Conservation (phyloP, 2,797 vertebrate species). For the Cynodonichthys magdalenae region DNA sequence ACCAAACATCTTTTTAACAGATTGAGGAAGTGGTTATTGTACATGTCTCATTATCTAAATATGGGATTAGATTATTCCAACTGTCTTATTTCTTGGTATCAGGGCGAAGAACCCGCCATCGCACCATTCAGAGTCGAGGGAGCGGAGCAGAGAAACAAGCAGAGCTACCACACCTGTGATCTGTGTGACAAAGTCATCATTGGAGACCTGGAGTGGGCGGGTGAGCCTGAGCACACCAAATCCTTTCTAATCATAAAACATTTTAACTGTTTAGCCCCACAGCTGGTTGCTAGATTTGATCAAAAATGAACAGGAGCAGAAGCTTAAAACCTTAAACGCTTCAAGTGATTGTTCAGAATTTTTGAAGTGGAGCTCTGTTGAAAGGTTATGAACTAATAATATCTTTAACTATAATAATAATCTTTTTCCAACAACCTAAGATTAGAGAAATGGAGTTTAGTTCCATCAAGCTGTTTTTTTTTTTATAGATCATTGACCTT, state of each 20-base stretch:
- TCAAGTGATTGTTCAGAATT: not conserved
- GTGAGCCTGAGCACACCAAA: constrained; percentile 67
- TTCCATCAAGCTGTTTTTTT: too few species aligned
- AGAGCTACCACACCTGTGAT: constrained; percentile 84
- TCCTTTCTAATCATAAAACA: too few species aligned
- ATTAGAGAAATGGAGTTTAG: too few species aligned
- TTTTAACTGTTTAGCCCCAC: too few species aligned
- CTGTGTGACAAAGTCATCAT: constrained; percentile 90
- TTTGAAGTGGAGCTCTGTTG: too few species aligned
- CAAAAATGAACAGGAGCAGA: not conserved
- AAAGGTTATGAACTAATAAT: too few species aligned
- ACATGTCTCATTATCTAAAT: not conserved
- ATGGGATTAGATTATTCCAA: not conserved
- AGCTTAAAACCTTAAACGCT: not conserved
- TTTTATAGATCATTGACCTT: too few species aligned
- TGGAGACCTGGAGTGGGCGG: constrained; percentile 93
- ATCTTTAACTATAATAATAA: too few species aligned
- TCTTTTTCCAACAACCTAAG: too few species aligned
- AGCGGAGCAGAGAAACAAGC: constrained; percentile 79
- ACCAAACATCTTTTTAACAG: too few species aligned
- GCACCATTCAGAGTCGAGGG: constrained; percentile 80
- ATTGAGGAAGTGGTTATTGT: not conserved
- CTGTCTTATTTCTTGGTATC: constrained; percentile 2
- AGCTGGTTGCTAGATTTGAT: too few species aligned
- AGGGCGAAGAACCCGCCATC: constrained; percentile 80